These are phyloP conservation scores for Candidula unifasciata DNA, from an alignment of 2,888 invertebrate species.

Conservation along the genomic window DNA sequence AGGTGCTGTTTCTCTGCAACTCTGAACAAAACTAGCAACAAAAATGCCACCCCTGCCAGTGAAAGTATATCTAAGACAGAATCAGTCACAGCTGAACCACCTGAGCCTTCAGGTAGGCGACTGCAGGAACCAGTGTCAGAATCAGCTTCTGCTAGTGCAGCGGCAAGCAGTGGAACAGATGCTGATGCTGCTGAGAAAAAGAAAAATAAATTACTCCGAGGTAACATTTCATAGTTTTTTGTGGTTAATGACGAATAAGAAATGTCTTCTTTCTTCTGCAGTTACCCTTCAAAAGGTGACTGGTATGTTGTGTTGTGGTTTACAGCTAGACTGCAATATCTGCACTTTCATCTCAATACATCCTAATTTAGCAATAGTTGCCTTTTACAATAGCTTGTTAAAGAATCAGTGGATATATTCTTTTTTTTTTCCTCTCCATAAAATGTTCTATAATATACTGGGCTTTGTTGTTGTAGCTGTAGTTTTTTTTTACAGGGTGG, in stretches of 20 bases:
- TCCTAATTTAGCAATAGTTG: not conserved
- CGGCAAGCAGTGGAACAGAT: not conserved
- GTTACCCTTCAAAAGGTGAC: too few relatives aligned
- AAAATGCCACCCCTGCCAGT: not conserved
- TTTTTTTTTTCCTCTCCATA: too few relatives aligned
- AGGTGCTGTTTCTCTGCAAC: slow-evolving; percentile 11
- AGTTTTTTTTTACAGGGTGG: too few relatives aligned
- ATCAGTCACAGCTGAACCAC: not conserved
- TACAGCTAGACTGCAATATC: too few relatives aligned
- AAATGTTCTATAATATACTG: too few relatives aligned
- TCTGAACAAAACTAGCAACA: not conserved
- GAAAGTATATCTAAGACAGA: not conserved
- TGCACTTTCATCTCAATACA: too few relatives aligned
- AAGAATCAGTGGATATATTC: too few relatives aligned
- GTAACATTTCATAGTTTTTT: slow-evolving; percentile 14
- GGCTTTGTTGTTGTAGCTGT: too few relatives aligned
- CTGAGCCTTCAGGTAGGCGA: not conserved
- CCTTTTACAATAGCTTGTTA: too few relatives aligned
- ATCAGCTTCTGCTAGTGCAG: not conserved
- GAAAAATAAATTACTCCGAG: slow-evolving; percentile 43
- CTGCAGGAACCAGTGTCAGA: not conserved
- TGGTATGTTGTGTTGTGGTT: too few relatives aligned
- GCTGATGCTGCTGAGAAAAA: slow-evolving; percentile 37
- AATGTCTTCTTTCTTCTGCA: not conserved
- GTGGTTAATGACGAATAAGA: not conserved